Evolutionary conservation across 2,113 vertebrate genomes (phyloP).

Genomic region (Suncus etruscus): DNA sequence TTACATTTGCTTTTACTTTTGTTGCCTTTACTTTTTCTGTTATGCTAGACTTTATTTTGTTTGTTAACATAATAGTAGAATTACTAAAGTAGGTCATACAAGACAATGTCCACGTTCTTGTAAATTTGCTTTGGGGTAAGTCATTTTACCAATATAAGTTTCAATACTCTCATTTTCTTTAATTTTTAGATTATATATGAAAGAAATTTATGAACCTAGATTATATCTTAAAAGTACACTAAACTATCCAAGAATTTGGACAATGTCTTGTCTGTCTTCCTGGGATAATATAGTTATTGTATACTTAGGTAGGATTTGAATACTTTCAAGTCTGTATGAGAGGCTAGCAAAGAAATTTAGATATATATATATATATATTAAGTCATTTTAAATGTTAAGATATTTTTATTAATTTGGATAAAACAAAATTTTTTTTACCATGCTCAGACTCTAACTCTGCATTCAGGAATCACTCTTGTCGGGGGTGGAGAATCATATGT

Average conservation of each 20-base stretch:
- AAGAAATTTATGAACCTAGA: not conserved
- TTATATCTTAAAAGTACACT: not conserved
- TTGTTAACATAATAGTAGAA: slow-evolving; percentile 35
- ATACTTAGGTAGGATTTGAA: not conserved
- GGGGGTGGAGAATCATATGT: too few relatives aligned
- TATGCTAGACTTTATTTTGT: not conserved
- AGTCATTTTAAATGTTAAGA: slow-evolving; percentile 19
- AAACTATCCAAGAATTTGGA: not conserved
- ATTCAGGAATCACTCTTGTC: too few relatives aligned
- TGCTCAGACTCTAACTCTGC: too few relatives aligned
- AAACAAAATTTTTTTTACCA: too few relatives aligned
- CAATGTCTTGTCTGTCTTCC: not conserved
- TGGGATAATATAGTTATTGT: not conserved
- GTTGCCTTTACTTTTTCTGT: not conserved
- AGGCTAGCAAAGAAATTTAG: not conserved
- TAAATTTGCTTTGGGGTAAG: not conserved
- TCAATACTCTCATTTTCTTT: not conserved
- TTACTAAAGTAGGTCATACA: not conserved
- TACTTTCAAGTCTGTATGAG: slow-evolving; percentile 3
- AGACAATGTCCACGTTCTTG: not conserved
- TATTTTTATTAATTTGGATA: not conserved
- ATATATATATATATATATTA: not conserved
- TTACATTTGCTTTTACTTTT: not conserved
- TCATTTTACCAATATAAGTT: not conserved
- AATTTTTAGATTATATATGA: not conserved